These are phyloP conservation scores for Limulus polyphemus DNA, from an alignment of 2,888 invertebrate genomes.

Conservation along the genomic window DNA sequence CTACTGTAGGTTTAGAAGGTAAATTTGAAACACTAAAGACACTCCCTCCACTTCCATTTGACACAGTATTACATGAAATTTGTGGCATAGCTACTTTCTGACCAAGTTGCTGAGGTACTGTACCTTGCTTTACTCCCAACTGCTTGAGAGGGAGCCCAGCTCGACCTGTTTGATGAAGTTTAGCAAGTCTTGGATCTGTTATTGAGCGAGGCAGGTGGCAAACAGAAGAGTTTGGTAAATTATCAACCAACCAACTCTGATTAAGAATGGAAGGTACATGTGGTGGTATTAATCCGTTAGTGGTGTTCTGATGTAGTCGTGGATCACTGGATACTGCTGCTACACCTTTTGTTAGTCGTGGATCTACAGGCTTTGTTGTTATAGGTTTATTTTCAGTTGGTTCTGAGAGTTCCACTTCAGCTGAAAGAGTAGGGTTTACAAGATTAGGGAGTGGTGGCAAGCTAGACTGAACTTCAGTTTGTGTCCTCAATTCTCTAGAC, in stretches of 20 bases:
- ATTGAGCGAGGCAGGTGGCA: constrained; percentile 18
- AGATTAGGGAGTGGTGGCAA: not conserved
- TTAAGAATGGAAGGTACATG: not conserved
- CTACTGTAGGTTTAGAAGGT: constrained; percentile 6
- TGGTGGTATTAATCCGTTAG: not conserved
- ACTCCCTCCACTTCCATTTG: no score
- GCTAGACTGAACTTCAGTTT: not conserved
- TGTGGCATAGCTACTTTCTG: no score
- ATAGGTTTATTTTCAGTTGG: not conserved
- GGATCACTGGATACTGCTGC: not conserved
- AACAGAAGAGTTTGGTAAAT: constrained; percentile 5
- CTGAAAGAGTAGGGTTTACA: no score
- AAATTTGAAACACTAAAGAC: no score
- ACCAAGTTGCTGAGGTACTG: not conserved
- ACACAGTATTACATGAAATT: no score
- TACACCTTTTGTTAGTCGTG: not conserved
- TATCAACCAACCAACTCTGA: no score
- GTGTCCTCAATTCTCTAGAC: not conserved
- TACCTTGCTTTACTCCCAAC: no score
- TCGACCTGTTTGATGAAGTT: constrained; percentile 6
- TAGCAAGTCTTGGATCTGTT: constrained; percentile 21
- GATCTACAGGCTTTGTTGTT: not conserved
- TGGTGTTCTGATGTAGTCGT: not conserved
- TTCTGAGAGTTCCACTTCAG: not conserved
- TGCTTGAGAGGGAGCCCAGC: no score